Conservation (phyloP, 1,140 invertebrate species). For the Lanistes nyassanus region DNA sequence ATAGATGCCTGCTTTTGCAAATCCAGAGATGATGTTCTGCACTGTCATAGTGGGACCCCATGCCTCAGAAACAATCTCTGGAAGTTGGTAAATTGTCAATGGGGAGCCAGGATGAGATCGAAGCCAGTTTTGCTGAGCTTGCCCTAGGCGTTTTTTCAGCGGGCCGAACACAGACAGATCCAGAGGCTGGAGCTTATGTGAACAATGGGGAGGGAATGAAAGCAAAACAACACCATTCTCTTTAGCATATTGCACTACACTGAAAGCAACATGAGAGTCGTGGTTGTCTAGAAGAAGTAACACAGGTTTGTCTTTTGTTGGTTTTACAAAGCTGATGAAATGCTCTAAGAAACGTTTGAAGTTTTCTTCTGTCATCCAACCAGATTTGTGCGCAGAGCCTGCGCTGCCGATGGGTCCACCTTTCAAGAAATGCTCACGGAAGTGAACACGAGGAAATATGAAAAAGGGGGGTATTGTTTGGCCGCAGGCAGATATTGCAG, state of each 20-base stretch:
- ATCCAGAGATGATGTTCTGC: slow-evolving; percentile 67
- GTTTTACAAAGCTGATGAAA: slow-evolving; percentile 6
- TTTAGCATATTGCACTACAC: slow-evolving; percentile 49
- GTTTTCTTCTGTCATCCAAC: slow-evolving; percentile 21
- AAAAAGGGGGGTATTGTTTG: no score
- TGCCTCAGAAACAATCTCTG: slow-evolving; percentile 60
- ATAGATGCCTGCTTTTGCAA: slow-evolving; percentile 61
- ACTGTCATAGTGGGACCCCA: slow-evolving; percentile 61
- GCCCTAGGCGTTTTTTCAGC: slow-evolving; percentile 28
- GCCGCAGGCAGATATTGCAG: no score
- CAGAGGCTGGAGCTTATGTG: slow-evolving; percentile 44
- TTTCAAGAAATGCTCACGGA: not conserved
- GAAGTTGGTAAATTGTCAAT: slow-evolving; percentile 69
- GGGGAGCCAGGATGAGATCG: slow-evolving; percentile 66
- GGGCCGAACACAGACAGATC: slow-evolving; percentile 42
- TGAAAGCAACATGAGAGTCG: slow-evolving; percentile 42
- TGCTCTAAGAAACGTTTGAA: slow-evolving; percentile 12
- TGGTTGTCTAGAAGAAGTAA: slow-evolving; percentile 45
- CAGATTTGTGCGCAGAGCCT: slow-evolving; percentile 6
- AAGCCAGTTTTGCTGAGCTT: slow-evolving; percentile 68
- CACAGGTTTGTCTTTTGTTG: slow-evolving; percentile 20
- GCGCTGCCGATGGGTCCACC: not conserved
- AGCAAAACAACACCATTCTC: slow-evolving; percentile 38
- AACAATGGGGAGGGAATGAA: slow-evolving; percentile 44
- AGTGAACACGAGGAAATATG: slow-evolving; percentile 4